Evolutionary conservation across 2,888 invertebrate species (phyloP).

Genomic region (Ptychoptera albimana): DNA sequence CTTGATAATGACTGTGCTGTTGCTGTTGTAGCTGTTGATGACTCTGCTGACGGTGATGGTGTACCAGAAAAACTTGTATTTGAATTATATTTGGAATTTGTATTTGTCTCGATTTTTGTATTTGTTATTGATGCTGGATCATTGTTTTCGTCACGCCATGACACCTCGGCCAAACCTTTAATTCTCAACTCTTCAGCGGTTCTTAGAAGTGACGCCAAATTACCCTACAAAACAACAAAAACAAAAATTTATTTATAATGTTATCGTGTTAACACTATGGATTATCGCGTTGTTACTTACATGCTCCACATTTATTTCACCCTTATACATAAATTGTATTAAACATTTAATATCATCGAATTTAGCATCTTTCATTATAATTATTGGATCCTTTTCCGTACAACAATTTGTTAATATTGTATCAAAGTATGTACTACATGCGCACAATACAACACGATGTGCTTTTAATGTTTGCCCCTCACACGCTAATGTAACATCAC

Average conservation of each 20-base stretch:
- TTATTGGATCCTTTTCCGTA: constrained; percentile 64
- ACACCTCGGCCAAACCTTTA: constrained; percentile 80
- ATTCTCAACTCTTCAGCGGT: constrained; percentile 85
- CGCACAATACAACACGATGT: constrained; percentile 76
- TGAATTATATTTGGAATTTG: neutral
- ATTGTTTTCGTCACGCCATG: constrained; percentile 54
- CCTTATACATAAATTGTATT: constrained; percentile 90
- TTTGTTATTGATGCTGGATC: constrained; percentile 13
- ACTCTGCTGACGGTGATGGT: neutral
- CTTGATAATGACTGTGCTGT: constrained; percentile 10
- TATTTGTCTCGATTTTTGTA: constrained; percentile 4
- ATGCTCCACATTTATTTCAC: constrained; percentile 88
- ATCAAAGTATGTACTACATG: constrained; percentile 85
- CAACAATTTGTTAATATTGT: constrained; percentile 62
- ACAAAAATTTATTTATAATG: neutral
- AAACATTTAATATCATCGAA: constrained; percentile 79
- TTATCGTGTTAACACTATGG: neutral
- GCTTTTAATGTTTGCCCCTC: constrained; percentile 64
- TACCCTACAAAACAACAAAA: constrained; percentile 43
- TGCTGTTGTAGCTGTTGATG: neutral
- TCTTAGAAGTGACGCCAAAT: constrained; percentile 71
- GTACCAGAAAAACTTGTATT: neutral
- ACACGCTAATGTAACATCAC: constrained; percentile 79
- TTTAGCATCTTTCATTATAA: constrained; percentile 79
- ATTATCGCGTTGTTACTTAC: constrained; percentile 38